phyloP scores from a whole-genome alignment of 1,140 invertebrate genomes.

The Drosophila pallidifrons region DNA sequence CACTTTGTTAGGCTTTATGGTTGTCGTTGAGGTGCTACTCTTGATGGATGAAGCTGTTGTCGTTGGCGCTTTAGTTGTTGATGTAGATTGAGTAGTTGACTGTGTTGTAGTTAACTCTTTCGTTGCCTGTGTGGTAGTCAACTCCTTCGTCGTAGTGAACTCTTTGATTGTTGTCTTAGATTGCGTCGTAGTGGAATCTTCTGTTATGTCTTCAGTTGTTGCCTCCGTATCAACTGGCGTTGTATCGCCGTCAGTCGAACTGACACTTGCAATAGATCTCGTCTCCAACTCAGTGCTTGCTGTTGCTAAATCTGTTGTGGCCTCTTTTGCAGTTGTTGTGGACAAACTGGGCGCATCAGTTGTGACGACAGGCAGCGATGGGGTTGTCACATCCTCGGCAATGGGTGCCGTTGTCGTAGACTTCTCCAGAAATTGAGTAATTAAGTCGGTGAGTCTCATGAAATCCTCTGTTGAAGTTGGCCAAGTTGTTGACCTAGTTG shows the following conservation, averaged over 20 bases:
- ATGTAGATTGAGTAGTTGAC: slow-evolving; percentile 10
- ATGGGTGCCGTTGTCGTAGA: slow-evolving; percentile 20
- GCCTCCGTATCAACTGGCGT: slow-evolving; percentile 8
- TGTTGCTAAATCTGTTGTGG: slow-evolving; percentile 1
- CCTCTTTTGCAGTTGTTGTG: slow-evolving; percentile 1
- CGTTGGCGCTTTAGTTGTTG: not conserved
- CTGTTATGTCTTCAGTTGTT: not conserved
- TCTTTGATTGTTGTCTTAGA: slow-evolving; percentile 4
- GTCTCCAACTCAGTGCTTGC: not conserved
- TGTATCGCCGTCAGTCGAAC: not conserved
- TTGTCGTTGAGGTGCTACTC: slow-evolving; percentile 7
- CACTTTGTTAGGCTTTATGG: slow-evolving; percentile 11
- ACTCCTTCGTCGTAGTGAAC: not conserved
- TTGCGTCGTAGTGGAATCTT: not conserved
- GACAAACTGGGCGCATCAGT: slow-evolving; percentile 22
- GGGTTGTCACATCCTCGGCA: slow-evolving; percentile 5
- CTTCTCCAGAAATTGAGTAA: slow-evolving; percentile 55
- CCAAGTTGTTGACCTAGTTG: slow-evolving; percentile 34
- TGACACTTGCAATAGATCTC: slow-evolving; percentile 8
- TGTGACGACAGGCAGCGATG: slow-evolving; percentile 5
- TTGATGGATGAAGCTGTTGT: slow-evolving; percentile 6
- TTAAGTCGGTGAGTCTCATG: slow-evolving; percentile 52
- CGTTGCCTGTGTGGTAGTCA: slow-evolving; percentile 18
- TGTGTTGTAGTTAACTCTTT: not conserved
- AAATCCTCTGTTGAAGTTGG: slow-evolving; percentile 69